A percentile compares a stretch with the other conserved stretches of the same genome.
These are phyloP conservation scores for Sarcoramphus papa DNA, from an alignment of 2,797 vertebrate species.

Conservation along the genomic window DNA sequence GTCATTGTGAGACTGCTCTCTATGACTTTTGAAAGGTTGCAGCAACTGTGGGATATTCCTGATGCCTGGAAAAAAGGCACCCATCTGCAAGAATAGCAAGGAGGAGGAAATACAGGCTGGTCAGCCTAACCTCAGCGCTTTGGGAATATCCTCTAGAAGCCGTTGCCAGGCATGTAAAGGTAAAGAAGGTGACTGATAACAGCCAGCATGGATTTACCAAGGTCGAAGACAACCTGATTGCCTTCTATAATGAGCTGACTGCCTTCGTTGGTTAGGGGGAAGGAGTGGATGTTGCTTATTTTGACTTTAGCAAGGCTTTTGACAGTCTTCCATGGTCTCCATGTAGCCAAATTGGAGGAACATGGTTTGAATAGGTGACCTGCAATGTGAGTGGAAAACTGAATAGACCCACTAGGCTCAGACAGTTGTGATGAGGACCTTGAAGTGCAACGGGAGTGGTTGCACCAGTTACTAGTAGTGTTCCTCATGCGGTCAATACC, in stretches of 20 bases:
- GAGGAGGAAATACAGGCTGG: background rate
- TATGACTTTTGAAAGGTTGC: background rate
- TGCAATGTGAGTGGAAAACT: background rate
- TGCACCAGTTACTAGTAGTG: background rate
- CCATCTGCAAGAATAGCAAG: background rate
- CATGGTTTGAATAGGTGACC: background rate
- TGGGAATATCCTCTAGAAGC: background rate
- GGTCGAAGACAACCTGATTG: background rate
- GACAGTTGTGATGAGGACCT: background rate
- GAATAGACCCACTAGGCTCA: background rate
- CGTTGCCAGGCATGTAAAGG: background rate
- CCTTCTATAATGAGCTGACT: background rate
- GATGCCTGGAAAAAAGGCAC: background rate
- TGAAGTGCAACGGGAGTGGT: background rate
- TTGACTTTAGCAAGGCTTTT: background rate
- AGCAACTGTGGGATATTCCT: background rate
- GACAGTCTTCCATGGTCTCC: background rate
- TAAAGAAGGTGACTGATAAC: background rate
- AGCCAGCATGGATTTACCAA: background rate
- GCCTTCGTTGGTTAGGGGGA: background rate
- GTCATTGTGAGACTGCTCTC: background rate
- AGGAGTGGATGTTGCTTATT: background rate
- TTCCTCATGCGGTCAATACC: background rate
- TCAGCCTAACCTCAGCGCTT: background rate
- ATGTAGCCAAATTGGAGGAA: background rate